Evolutionary conservation across 1,140 invertebrate species (phyloP), one percentile per base, ranked within the genome.

Genomic region (Chrysomallon squamiferum): DNA sequence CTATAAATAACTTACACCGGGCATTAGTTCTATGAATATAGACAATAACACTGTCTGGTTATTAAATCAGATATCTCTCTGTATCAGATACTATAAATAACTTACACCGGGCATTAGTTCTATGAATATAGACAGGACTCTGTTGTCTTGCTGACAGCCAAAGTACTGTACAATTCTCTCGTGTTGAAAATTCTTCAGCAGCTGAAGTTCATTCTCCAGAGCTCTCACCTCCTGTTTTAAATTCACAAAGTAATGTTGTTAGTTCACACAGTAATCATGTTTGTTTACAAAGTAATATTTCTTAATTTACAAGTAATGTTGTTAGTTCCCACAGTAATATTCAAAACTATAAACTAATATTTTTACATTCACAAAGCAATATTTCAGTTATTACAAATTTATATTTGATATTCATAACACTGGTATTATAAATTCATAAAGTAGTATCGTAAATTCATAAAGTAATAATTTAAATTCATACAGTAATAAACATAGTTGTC

Each of bases 41-140:
- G n/a, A n/a, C n/a, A n/a, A n/a, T n/a, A n/a, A n/a, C n/a, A n/a
- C n/a, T n/a, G n/a, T n/a, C n/a, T n/a, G n/a, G n/a, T n/a, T n/a
- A n/a, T n/a, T n/a, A n/a, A n/a, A n/a, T n/a, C n/a, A n/a, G n/a
- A n/a, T n/a, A n/a, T n/a, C n/a, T n/a, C n/a, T n/a, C n/a, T n/a
- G n/a, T n/a, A n/a, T n/a, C n/a, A n/a, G n/a, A n/a, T n/a, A n/a
- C n/a, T n/a, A n/a, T 25, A 50, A 7, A 9, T 30, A 60, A 75
- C 82, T 72, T 71, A 85, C 85, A 65, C 85, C 85, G n/a, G 85
- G 76, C 82, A 87, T 85, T 56, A 81, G 85, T 66, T 87, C 85
- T 79, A 87, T 87, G 64, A 87, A 86, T 58, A 87, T 86, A 18
- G 78, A 82, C 25, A 86, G 68, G 9, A 75, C 60, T 38, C 69